phyloP scores from a whole-genome alignment of 2,113 vertebrate species.

The Sander vitreus region DNA sequence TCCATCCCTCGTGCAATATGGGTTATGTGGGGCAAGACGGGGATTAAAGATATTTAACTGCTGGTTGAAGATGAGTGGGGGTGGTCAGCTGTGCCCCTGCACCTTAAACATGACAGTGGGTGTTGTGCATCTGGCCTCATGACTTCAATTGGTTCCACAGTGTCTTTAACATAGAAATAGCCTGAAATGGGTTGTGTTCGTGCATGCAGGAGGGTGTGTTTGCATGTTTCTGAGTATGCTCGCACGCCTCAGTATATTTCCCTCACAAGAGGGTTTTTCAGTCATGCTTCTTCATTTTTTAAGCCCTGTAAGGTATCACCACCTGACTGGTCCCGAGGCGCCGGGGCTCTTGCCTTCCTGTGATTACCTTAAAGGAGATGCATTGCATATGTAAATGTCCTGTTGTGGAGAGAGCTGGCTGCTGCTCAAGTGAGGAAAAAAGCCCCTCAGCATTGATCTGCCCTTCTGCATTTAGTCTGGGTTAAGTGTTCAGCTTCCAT shows the following conservation, averaged over 20 bases:
- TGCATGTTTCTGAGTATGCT: slow-evolving; percentile 25
- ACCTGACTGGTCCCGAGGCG: slow-evolving; percentile 53
- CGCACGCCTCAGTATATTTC: slow-evolving; percentile 2
- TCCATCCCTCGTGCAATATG: not conserved
- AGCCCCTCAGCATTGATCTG: slow-evolving; percentile 88
- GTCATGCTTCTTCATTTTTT: slow-evolving; percentile 72
- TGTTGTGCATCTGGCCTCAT: slow-evolving; percentile 10
- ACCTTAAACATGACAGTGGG: slow-evolving; percentile 27
- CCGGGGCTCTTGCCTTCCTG: slow-evolving; percentile 63
- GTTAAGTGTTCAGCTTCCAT: slow-evolving; percentile 89
- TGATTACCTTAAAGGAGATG: slow-evolving; percentile 77
- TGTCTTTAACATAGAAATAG: slow-evolving; percentile 37
- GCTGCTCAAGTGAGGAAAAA: slow-evolving; percentile 58
- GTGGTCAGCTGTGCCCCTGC: slow-evolving; percentile 5
- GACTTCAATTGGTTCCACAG: slow-evolving; percentile 17
- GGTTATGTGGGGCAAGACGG: not conserved
- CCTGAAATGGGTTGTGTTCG: slow-evolving; percentile 14
- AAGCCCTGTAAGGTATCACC: slow-evolving; percentile 48
- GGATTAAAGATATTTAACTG: slow-evolving; percentile 43
- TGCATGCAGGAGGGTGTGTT: slow-evolving; percentile 29
- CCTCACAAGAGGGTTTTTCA: slow-evolving; percentile 40
- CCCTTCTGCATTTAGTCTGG: slow-evolving; percentile 73
- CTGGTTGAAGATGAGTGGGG: slow-evolving; percentile 20
- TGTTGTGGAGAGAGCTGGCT: slow-evolving; percentile 62
- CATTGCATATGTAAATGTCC: slow-evolving; percentile 74